These are phyloP conservation scores for Temnothorax curvispinosus DNA, from an alignment of 1,140 invertebrate genomes.

Conservation along the genomic window DNA sequence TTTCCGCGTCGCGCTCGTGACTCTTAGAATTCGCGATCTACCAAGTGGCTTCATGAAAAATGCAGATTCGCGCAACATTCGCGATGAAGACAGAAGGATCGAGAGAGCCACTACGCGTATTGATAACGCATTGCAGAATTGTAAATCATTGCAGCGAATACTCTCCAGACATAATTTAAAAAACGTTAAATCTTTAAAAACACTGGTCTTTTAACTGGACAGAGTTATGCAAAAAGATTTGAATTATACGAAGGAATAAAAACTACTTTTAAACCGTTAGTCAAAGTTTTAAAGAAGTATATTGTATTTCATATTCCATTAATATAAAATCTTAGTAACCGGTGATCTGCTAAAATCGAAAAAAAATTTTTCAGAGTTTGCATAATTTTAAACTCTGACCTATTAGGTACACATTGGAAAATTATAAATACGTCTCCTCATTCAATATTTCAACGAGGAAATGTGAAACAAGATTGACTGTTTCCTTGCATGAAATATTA, in stretches of 20 bases:
- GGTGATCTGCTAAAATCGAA: neutral
- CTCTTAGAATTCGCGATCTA: constrained; percentile 40
- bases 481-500: neutral
- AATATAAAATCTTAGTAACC: neutral
- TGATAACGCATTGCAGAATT: neutral
- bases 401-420: neutral
- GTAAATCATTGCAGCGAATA: neutral
- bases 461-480: neutral
- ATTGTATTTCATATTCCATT: neutral
- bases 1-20: constrained; percentile 50
- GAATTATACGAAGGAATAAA: neutral
- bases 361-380: neutral
- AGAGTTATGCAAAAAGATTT: constrained; percentile 30
- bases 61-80: constrained; percentile 25
- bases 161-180: neutral
- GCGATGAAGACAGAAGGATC: neutral
- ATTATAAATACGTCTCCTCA: constrained; percentile 7
- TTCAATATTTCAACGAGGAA: neutral
- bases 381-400: neutral
- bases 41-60: constrained; percentile 34
- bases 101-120: neutral
- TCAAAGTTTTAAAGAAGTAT: constrained; percentile 10
- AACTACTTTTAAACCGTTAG: neutral
- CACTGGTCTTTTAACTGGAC: neutral
- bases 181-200: neutral